These are phyloP conservation scores for Chironomus striatipennis DNA, from an alignment of 1,140 invertebrate species.

Conservation along the genomic window DNA sequence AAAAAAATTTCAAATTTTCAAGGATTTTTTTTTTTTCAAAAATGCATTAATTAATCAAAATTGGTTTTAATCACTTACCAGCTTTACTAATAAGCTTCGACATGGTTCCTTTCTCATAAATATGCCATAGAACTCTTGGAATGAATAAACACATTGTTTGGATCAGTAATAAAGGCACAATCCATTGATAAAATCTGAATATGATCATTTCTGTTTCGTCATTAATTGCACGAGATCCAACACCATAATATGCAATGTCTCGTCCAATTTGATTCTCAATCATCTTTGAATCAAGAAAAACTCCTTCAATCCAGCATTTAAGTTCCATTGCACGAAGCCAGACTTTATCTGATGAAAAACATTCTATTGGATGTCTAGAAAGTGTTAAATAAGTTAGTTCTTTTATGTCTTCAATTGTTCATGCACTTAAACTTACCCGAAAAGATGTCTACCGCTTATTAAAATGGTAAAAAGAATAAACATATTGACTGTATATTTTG, in stretches of 20 bases:
- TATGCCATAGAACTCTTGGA: slow-evolving; percentile 68
- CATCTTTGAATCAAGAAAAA: not conserved
- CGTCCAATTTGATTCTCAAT: not conserved
- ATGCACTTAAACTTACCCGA: no score
- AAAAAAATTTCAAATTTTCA: not conserved
- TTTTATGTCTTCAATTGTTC: no score
- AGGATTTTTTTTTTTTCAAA: no score
- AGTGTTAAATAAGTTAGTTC: no score
- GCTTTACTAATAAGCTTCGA: slow-evolving; percentile 45
- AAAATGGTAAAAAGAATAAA: no score
- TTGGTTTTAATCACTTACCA: no score
- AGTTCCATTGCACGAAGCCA: not conserved
- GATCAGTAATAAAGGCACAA: slow-evolving; percentile 69
- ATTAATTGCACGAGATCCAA: not conserved
- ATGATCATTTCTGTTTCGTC: not conserved
- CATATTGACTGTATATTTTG: no score
- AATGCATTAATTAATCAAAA: no score
- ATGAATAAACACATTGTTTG: slow-evolving; percentile 68
- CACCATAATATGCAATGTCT: not conserved
- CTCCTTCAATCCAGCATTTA: not conserved
- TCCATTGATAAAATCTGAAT: slow-evolving; percentile 79
- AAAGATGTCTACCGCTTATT: no score
- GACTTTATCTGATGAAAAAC: not conserved
- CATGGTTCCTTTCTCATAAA: slow-evolving; percentile 58
- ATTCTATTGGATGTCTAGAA: not conserved